phyloP scores from a whole-genome alignment of 2,113 vertebrate genomes.

The Dicerorhinus sumatrensis region DNA sequence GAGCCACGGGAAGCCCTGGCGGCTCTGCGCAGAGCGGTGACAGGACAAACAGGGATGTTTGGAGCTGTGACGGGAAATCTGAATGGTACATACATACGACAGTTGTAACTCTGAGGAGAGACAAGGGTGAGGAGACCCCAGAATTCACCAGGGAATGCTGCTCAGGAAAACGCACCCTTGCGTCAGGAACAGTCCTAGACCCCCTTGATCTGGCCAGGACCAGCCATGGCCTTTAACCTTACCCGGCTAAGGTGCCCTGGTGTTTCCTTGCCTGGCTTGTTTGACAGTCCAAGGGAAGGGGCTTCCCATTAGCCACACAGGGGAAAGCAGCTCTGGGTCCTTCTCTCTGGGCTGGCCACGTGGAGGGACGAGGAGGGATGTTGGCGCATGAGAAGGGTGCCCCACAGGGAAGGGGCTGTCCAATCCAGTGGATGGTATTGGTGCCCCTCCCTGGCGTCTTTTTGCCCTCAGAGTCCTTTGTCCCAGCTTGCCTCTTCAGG shows the following conservation, averaged over 20 bases:
- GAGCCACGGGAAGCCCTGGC: not conserved
- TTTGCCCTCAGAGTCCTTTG: not conserved
- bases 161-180: not conserved
- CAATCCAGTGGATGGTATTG: not conserved
- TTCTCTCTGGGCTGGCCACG: not conserved
- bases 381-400: not conserved
- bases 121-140: too few relatives aligned
- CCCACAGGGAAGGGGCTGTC: not conserved
- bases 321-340: not conserved
- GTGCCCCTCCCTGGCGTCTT: too few relatives aligned
- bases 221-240: not conserved
- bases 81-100: not conserved
- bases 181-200: too few relatives aligned
- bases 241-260: not conserved
- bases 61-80: not conserved
- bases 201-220: not conserved
- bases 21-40: not conserved
- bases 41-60: not conserved
- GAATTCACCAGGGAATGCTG: not conserved
- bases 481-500: not conserved
- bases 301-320: not conserved
- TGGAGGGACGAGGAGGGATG: not conserved
- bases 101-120: not conserved
- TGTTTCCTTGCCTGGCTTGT: not conserved
- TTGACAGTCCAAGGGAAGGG: not conserved